phyloP scores from a whole-genome alignment of 2,888 invertebrate genomes.

The Ormia ochracea region DNA sequence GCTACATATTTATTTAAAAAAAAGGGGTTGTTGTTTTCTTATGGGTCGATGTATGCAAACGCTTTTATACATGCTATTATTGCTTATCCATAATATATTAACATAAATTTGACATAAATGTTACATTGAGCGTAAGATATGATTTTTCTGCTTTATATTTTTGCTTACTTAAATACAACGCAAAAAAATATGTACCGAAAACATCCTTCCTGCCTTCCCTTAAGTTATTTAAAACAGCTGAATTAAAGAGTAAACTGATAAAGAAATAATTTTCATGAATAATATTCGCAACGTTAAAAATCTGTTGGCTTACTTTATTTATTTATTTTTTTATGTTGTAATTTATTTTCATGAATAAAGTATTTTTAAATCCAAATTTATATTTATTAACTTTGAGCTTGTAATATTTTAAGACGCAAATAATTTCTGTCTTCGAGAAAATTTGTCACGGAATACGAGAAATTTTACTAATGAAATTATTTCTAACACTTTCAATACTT shows the following conservation, averaged over 20 bases:
- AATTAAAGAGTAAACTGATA: slow-evolving; percentile 45
- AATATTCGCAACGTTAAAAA: too few relatives aligned
- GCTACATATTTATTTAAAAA: background rate
- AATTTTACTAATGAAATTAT: too few relatives aligned
- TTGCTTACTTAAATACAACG: slow-evolving; percentile 71
- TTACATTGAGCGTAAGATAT: slow-evolving; percentile 70
- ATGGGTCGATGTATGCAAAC: slow-evolving; percentile 40
- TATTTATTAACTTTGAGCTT: background rate
- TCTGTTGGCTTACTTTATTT: too few relatives aligned
- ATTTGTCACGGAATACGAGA: too few relatives aligned
- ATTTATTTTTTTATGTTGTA: too few relatives aligned
- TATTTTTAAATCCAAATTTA: too few relatives aligned
- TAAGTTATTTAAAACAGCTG: slow-evolving; percentile 21
- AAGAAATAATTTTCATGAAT: slow-evolving; percentile 11
- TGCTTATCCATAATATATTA: slow-evolving; percentile 64
- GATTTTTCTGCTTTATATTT: slow-evolving; percentile 57
- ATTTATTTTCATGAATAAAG: too few relatives aligned
- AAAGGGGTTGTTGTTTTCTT: slow-evolving; percentile 18
- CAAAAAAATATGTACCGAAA: background rate
- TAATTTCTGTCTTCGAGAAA: too few relatives aligned
- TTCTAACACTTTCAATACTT: too few relatives aligned
- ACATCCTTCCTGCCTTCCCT: background rate
- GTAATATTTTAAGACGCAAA: too few relatives aligned
- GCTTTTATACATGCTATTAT: slow-evolving; percentile 31
- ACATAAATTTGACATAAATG: slow-evolving; percentile 75